These are phyloP conservation scores for Drosophila meridionalis DNA, from an alignment of 2,888 invertebrate species.

Conservation along the genomic window DNA sequence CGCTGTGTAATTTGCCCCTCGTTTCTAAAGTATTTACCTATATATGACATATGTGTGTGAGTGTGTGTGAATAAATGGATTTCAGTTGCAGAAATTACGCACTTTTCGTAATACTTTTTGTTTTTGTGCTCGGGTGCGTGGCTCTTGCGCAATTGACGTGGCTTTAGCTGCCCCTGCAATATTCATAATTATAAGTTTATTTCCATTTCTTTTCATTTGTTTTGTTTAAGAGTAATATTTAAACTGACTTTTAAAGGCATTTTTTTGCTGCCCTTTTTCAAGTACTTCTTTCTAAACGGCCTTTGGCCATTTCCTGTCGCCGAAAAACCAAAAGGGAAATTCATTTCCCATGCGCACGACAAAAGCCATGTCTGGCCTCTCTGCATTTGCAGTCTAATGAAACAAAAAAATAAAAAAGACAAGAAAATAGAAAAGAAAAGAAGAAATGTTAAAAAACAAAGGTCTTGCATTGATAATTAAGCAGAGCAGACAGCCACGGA, in stretches of 20 bases:
- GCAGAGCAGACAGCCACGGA: constrained; percentile 46
- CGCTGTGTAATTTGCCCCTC: constrained; percentile 55
- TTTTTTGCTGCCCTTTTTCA: constrained; percentile 21
- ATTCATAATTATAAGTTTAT: constrained; percentile 63
- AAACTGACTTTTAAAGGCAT: constrained; percentile 35
- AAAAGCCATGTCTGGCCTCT: constrained; percentile 75
- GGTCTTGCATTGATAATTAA: constrained; percentile 80
- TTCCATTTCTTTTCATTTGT: constrained; percentile 2
- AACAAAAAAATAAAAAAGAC: constrained; percentile 60
- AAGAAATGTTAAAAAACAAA: constrained; percentile 41
- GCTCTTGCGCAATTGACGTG: constrained; percentile 32
- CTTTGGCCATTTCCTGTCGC: constrained; percentile 71
- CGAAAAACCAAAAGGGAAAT: constrained; percentile 67
- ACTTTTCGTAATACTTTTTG: constrained; percentile 65
- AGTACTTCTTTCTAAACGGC: constrained; percentile 32
- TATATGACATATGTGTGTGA: neutral
- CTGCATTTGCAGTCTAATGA: constrained; percentile 52
- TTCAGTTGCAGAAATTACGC: constrained; percentile 65
- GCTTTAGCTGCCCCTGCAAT: constrained; percentile 52
- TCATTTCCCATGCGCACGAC: constrained; percentile 78
- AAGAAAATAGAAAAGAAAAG: constrained; percentile 59
- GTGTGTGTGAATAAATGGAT: constrained; percentile 47
- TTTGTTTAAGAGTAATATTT: constrained; percentile 9
- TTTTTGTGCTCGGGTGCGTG: constrained; percentile 61
- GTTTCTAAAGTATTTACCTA: constrained; percentile 30